Percentiles rank a stretch among this genome's conserved stretches.
Evolutionary conservation across 2,888 invertebrate species (phyloP).

Genomic region (Tridacna gigas): DNA sequence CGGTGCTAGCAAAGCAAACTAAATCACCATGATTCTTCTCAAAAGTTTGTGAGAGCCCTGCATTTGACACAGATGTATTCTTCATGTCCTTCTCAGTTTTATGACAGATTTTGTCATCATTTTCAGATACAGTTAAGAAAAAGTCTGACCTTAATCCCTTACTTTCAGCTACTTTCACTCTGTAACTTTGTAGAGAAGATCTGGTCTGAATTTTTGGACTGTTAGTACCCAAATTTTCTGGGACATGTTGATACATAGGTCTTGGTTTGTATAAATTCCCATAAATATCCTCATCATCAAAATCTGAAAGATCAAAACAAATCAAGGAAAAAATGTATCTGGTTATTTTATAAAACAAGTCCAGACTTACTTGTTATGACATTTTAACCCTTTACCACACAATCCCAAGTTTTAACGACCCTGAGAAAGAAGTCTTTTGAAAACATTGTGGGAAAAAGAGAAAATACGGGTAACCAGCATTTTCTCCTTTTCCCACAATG

Average conservation of each 20-base stretch:
- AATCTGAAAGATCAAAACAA: background rate
- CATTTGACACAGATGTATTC: background rate
- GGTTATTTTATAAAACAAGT: background rate
- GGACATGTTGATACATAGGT: slow-evolving; percentile 32
- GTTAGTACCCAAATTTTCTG: background rate
- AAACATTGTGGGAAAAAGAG: no score
- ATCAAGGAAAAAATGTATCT: background rate
- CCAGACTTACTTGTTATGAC: no score
- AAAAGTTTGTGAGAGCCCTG: background rate
- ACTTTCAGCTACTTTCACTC: background rate
- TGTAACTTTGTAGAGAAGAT: slow-evolving; percentile 6
- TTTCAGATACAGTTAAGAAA: no score
- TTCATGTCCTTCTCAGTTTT: background rate
- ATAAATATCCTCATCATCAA: slow-evolving; percentile 54
- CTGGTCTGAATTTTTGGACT: background rate
- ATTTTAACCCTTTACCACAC: no score
- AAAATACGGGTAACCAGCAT: no score
- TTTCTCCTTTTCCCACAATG: no score
- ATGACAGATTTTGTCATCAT: background rate
- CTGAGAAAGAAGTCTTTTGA: no score
- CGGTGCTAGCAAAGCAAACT: background rate
- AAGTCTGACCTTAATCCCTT: background rate
- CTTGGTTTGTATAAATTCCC: slow-evolving; percentile 49
- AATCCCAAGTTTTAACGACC: no score
- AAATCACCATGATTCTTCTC: background rate